Conservation (phyloP, 2,888 invertebrate genomes). For the Polymixis lichenea region DNA sequence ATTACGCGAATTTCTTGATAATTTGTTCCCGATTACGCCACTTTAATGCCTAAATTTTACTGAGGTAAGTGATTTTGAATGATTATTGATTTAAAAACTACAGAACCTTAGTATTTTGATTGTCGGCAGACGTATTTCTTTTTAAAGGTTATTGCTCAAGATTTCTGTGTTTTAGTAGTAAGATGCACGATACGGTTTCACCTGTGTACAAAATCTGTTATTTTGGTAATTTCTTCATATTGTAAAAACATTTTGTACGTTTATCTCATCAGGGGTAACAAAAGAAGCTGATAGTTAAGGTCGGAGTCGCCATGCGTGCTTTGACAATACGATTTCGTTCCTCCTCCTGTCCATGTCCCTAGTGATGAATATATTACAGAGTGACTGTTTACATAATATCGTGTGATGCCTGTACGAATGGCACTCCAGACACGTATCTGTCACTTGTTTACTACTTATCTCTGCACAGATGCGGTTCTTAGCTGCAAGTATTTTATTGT, state of each 20-base stretch:
- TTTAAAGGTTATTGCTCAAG: constrained; percentile 84
- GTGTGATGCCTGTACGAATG: constrained; percentile 15
- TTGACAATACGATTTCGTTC: constrained; percentile 74
- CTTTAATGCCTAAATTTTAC: constrained; percentile 88
- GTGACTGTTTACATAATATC: constrained; percentile 51
- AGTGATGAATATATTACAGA: constrained; percentile 15
- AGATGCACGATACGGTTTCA: constrained; percentile 7
- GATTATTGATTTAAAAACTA: constrained; percentile 27
- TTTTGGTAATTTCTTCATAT: constrained; percentile 33
- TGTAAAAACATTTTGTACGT: constrained; percentile 15
- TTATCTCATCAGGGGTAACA: constrained; percentile 38
- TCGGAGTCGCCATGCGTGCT: constrained; percentile 86
- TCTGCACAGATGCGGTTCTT: constrained; percentile 14
- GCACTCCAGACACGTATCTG: constrained; percentile 21
- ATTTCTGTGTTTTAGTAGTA: constrained; percentile 50
- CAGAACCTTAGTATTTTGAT: constrained; percentile 74
- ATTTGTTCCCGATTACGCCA: constrained; percentile 81
- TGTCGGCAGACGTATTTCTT: constrained; percentile 83
- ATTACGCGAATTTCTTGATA: constrained; percentile 84
- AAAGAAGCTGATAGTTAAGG: constrained; percentile 57
- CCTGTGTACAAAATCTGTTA: constrained; percentile 28
- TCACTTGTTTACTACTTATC: constrained; percentile 45
- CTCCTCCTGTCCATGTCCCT: constrained; percentile 25
- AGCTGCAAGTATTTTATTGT: constrained; percentile 23
- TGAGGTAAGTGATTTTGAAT: constrained; percentile 81